Percentiles rank a stretch among this genome's conserved stretches.
Conservation (phyloP, 2,113 vertebrate species). For the Zapus hudsonius region DNA sequence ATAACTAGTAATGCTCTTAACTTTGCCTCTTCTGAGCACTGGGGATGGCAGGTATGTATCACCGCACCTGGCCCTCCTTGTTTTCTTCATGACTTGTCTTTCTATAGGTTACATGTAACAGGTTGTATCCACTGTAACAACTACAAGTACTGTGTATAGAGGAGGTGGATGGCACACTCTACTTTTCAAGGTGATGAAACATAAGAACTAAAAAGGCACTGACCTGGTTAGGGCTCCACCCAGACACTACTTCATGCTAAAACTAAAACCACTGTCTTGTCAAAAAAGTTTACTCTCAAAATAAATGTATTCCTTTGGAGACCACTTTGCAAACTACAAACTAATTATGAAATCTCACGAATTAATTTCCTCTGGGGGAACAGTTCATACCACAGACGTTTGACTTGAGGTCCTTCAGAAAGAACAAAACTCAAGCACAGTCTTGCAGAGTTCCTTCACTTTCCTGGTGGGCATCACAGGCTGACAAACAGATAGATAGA, state of each 20-base stretch:
- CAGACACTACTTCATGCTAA: background rate
- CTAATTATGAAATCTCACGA: background rate
- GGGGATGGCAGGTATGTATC: no score
- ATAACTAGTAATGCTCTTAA: background rate
- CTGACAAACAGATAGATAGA: background rate
- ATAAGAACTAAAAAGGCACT: background rate
- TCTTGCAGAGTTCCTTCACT: background rate
- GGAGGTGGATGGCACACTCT: background rate
- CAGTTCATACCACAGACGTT: background rate
- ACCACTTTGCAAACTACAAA: slow-evolving; percentile 40
- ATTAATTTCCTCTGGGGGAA: slow-evolving; percentile 28
- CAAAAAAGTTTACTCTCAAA: slow-evolving; percentile 37
- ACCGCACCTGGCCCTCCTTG: background rate
- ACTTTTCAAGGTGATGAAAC: slow-evolving; percentile 30
- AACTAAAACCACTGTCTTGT: background rate
- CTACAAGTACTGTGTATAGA: background rate
- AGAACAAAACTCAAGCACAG: background rate
- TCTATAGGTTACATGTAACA: slow-evolving; percentile 5
- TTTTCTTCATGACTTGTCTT: background rate
- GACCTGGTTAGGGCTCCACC: background rate
- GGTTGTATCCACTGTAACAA: background rate
- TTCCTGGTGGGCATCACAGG: background rate
- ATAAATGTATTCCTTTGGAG: slow-evolving; percentile 39
- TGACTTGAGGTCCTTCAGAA: slow-evolving; percentile 13
- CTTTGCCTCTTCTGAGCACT: background rate